Evolutionary conservation across 2,113 vertebrate species (phyloP), one percentile per base, ranked within the genome.

Genomic region (Emydura subglobosa): DNA sequence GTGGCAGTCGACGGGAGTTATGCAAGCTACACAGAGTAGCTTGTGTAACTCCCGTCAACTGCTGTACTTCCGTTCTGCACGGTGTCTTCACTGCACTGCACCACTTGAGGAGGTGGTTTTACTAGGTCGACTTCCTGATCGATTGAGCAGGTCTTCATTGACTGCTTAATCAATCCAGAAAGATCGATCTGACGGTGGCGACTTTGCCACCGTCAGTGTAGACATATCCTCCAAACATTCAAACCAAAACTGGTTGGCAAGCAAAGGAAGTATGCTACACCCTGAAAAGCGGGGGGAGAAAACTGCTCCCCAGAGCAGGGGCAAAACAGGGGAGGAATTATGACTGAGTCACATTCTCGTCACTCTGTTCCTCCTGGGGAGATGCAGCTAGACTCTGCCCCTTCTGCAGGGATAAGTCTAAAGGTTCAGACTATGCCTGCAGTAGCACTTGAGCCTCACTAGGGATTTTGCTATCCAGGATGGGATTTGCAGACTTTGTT

Each of bases 231-330:
- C 47, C 47, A 47, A 47, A 47, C 10, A 42, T 74, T 22, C n/a
- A 74, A 42, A 34, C 39, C 39, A 74, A 89, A 92, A 84, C 87
- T 59, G 91, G 88, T 39, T 86, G 72, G 82, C 80, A 90, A 90
- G 86, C 68, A 94, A 79, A 39, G 78, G 83, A 31, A 94, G 92
- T 50, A 86, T 83, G 85, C 44, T 14, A 22, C 34, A 94, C 42
- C 85, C 85, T 31, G 42, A 90, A 90, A 17, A 95, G 89, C 74
- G 11, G 25, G 92, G 82, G 29, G 49, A 39, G 91, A 27, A 39
- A 42, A 25, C 5, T 44, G 39, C 39, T 74, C 10, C 9, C 80
- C 44, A n/a, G 19, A 92, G 49, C 55, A 94, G 85, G 54, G 76
- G 4, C 82, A 96, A 84, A 65, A 7, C 42, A 42, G 22, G 57